Conservation (phyloP, 2,113 vertebrate species). For the Parus major region DNA sequence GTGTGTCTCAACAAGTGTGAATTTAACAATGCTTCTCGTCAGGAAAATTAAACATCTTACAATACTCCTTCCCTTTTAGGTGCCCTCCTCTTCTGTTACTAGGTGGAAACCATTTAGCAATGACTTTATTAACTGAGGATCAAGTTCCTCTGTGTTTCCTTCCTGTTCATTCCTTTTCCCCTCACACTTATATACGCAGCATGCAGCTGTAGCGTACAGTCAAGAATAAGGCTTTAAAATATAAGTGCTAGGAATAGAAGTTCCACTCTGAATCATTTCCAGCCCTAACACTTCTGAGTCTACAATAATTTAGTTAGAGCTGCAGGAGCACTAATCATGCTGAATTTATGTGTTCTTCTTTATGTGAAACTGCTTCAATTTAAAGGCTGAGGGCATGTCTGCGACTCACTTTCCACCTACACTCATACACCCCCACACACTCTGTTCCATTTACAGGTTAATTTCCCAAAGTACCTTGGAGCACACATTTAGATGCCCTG, state of each 20-base stretch:
- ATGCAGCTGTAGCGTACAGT: neutral
- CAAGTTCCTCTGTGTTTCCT: constrained; percentile 7
- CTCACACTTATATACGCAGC: neutral
- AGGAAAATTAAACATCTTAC: neutral
- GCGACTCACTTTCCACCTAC: neutral
- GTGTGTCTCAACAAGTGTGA: neutral
- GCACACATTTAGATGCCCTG: neutral
- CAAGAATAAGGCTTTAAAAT: neutral
- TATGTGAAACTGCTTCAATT: neutral
- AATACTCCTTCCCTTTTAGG: neutral
- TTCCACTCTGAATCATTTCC: neutral
- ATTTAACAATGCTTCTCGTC: neutral
- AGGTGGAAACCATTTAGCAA: constrained; percentile 7
- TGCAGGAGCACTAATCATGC: neutral
- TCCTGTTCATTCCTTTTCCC: constrained; percentile 11
- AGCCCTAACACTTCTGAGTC: constrained; percentile 4
- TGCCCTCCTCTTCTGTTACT: neutral
- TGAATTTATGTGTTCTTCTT: neutral
- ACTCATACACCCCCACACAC: neutral
- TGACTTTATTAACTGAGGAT: neutral
- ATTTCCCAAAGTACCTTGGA: neutral
- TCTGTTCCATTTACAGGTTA: neutral
- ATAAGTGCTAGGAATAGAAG: neutral
- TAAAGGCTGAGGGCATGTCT: neutral
- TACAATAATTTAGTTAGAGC: constrained; percentile 33